phyloP scores from a whole-genome alignment of 92 coral and sea anemone genomes.

The Isaurus tuberculatus region DNA sequence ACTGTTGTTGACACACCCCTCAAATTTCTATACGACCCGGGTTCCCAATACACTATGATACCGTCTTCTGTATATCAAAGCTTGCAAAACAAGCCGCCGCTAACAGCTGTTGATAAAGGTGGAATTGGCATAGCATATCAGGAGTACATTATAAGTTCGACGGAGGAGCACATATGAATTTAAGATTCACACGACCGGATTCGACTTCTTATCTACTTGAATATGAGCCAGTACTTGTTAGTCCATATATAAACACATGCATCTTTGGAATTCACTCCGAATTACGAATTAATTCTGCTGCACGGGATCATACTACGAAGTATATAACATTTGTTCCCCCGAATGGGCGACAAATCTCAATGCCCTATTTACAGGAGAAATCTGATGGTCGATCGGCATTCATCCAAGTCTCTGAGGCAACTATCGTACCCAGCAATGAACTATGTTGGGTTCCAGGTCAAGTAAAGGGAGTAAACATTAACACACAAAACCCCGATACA shows the following conservation, averaged over 20 bases:
- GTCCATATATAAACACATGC: neutral
- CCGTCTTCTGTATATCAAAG: slow-evolving; percentile 30
- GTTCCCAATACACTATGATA: slow-evolving; percentile 45
- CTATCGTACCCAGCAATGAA: slow-evolving; percentile 24
- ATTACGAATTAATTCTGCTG: slow-evolving; percentile 21
- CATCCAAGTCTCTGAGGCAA: slow-evolving; percentile 22
- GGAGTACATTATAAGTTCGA: neutral
- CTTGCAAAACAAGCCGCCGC: slow-evolving; percentile 24
- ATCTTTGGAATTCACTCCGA: slow-evolving; percentile 26
- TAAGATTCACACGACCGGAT: neutral
- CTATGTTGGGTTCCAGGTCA: slow-evolving; percentile 15
- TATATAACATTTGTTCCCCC: slow-evolving; percentile 15
- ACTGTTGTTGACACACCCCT: slow-evolving; percentile 46
- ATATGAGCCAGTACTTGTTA: neutral
- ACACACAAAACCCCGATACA: slow-evolving; percentile 15
- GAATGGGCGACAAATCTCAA: neutral
- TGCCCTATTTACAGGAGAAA: neutral
- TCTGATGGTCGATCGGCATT: slow-evolving; percentile 35
- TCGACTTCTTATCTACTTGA: neutral
- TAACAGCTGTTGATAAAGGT: slow-evolving; percentile 32
- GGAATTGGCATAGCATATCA: slow-evolving; percentile 52
- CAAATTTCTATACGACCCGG: slow-evolving; percentile 42
- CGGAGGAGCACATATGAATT: neutral
- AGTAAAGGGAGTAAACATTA: slow-evolving; percentile 14
- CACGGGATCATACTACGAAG: slow-evolving; percentile 19